phyloP scores from a whole-genome alignment of 2,113 vertebrate species.

The Eretmochelys imbricata region DNA sequence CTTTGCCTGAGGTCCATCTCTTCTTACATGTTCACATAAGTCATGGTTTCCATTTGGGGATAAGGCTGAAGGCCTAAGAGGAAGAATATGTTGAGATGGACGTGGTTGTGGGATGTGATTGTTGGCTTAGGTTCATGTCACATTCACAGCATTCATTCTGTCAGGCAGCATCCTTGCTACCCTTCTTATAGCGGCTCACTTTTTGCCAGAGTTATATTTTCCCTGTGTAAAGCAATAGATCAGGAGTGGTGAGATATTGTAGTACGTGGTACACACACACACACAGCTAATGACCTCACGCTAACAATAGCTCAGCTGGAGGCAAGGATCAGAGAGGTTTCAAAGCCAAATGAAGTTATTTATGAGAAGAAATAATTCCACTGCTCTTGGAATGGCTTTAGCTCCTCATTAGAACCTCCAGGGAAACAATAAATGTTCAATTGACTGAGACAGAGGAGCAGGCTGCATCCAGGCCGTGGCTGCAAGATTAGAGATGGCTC shows the following conservation, averaged over 20 bases:
- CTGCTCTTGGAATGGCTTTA: neutral
- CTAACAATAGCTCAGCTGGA: neutral
- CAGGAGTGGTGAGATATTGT: neutral
- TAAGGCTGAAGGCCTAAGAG: neutral
- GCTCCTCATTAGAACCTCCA: neutral
- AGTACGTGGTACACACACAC: neutral
- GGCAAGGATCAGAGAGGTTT: neutral
- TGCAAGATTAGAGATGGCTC: neutral
- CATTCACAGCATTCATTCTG: accelerated
- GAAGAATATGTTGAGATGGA: conserved; percentile 31
- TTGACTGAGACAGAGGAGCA: neutral
- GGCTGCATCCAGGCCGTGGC: neutral
- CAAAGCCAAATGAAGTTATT: neutral
- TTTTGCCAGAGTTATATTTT: neutral
- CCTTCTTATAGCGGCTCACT: neutral
- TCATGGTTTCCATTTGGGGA: conserved; percentile 25
- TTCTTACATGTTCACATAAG: conserved; percentile 18
- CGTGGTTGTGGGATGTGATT: neutral
- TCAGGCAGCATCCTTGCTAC: neutral
- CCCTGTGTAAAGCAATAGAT: neutral
- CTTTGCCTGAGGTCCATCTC: conserved; percentile 53
- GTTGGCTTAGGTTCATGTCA: neutral
- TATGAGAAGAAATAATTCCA: neutral
- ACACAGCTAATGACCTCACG: neutral
- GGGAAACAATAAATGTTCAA: neutral